Conservation (phyloP, 2,888 invertebrate species). For the Lissocephala sabroskyi region DNA sequence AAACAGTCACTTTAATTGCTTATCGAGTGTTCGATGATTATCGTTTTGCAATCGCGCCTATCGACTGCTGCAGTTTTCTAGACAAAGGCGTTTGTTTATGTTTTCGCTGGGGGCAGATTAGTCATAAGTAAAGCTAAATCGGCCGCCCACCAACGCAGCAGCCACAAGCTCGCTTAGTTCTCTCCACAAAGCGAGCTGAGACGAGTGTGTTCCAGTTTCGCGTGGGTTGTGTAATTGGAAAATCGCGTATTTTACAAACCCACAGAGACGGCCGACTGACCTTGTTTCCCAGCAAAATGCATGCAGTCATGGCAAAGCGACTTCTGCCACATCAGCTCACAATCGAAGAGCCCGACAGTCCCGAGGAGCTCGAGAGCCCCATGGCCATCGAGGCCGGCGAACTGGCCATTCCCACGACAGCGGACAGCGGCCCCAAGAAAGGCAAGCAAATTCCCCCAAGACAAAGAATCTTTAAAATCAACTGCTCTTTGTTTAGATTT, state of each 20-base stretch:
- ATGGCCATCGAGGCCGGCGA: slow-evolving; percentile 66
- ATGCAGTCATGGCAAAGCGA: slow-evolving; percentile 69
- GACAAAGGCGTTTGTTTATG: slow-evolving; percentile 14
- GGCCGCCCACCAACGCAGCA: no score
- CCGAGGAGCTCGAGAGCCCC: slow-evolving; percentile 69
- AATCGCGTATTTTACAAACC: no score
- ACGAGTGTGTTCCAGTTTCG: background rate
- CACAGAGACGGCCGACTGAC: no score
- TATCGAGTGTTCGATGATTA: no score
- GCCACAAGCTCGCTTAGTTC: no score
- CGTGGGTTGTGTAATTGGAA: no score
- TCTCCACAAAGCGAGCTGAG: no score
- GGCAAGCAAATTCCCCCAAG: slow-evolving; percentile 31
- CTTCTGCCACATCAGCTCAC: slow-evolving; percentile 49
- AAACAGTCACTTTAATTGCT: no score
- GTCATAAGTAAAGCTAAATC: slow-evolving; percentile 29
- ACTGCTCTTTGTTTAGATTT: slow-evolving; percentile 45
- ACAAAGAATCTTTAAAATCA: background rate
- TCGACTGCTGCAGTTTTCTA: no score
- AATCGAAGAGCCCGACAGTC: slow-evolving; percentile 47
- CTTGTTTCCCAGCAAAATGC: slow-evolving; percentile 56
- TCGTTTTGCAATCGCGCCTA: no score
- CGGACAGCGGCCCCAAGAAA: slow-evolving; percentile 44
- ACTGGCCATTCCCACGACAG: slow-evolving; percentile 54
- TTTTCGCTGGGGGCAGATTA: slow-evolving; percentile 30